phyloP scores from a whole-genome alignment of 1,140 invertebrate species.

The Pachypeltis micranthus region DNA sequence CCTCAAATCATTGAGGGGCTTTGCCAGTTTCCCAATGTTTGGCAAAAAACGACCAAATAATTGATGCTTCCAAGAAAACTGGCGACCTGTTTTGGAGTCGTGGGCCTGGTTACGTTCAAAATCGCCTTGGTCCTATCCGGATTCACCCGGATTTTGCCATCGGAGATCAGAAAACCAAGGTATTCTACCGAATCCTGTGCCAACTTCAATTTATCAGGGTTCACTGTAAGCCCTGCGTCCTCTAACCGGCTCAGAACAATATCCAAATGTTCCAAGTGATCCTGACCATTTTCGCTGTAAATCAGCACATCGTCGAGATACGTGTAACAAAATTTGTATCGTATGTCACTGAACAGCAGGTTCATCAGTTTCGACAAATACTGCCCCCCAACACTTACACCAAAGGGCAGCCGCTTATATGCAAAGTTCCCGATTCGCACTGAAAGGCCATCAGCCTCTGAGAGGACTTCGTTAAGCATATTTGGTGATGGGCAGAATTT shows the following conservation, averaged over 20 bases:
- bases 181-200: not conserved
- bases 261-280: not conserved
- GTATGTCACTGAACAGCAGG: not conserved
- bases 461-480: not conserved
- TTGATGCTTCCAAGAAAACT: not conserved
- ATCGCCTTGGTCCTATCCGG: not conserved
- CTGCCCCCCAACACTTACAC: not conserved
- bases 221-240: not conserved
- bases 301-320: not conserved
- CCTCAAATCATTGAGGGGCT: not conserved
- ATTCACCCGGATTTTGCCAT: not conserved
- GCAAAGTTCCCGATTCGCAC: not conserved
- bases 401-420: not conserved
- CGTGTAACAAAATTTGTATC: not conserved
- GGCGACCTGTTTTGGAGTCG: not conserved
- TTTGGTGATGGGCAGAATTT: not conserved
- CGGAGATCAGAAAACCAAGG: not conserved
- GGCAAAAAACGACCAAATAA: not conserved
- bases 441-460: not conserved
- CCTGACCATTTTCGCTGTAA: not conserved
- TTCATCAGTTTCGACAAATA: not conserved
- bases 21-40: not conserved
- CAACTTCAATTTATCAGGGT: not conserved
- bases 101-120: not conserved
- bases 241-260: not conserved